Base-by-base conservation (phyloP, 2,113 vertebrate genomes). In the Cynocephalus volans region DNA sequence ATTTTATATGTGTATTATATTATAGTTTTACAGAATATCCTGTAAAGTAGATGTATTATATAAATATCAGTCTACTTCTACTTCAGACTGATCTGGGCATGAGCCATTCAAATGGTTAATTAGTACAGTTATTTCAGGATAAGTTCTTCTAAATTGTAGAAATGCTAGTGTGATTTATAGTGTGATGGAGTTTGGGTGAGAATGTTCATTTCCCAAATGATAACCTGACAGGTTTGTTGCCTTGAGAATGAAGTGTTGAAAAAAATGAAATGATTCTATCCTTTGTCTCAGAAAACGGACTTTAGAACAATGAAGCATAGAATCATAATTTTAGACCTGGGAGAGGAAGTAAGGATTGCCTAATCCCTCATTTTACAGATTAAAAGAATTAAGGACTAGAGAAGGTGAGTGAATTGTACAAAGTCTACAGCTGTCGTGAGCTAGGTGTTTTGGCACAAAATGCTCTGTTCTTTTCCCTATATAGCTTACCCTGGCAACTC, bases 361-460 rank as follows among this genome's bases (percentile, higher is more conserved):
- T 83, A 36, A 54, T 75, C 14, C 23, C 52, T 94, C 13, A 3
- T 79, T 94, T 91, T 93, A 73, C 14, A 92, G 45, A 86, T 85
- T 65, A 64, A 95, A 83, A 80, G 23, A 93, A 41, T 79, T 83
- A 90, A 91, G 19, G 62, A 45, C 28, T 33, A 69, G 56, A 73
- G 92, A 93, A 48, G 23, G 77, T 24, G 21, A 62, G 41, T 75
- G 33, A 92, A 48, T 87, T 56, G 1, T 13, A 72, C 33, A 33
- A 21, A 95, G 85, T 73, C 9, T 19, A 28, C 5, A 72, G 67
- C 72, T 93, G 10, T 64, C 91, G 10, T 64, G 86, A 77, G 21
- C 73, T 86, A 93, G 58, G 69, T 95, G 52, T 24, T 45, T 91
- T 91, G 84, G 56, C 85, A 95, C 45, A 86, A 75, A 79, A 90